Conservation (phyloP, 2,113 vertebrate species). For the Mus pahari region DNA sequence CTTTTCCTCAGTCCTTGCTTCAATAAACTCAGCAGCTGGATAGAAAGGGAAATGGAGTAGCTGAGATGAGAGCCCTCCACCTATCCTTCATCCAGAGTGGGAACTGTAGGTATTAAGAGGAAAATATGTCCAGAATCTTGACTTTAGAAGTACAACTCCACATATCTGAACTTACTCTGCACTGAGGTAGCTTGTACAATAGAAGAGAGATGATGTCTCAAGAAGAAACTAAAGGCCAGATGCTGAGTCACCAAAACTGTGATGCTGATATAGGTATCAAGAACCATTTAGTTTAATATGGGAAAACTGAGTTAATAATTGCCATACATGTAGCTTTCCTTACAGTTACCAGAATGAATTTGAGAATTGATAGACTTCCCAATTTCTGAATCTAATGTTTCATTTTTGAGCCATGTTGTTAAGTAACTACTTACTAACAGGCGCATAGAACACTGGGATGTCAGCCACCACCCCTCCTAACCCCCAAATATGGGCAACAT, state of each 20-base stretch:
- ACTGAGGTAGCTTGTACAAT: neutral
- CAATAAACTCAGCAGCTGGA: neutral
- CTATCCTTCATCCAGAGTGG: neutral
- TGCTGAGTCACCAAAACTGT: conserved; percentile 11
- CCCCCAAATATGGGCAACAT: neutral
- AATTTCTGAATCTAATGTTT: conserved; percentile 21
- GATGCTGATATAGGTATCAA: neutral
- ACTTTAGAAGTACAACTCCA: neutral
- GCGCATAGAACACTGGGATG: neutral
- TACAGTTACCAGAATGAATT: conserved; percentile 18
- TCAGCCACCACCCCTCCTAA: too few species aligned
- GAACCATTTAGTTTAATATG: conserved; percentile 21
- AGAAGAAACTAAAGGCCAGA: neutral
- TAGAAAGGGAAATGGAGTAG: neutral
- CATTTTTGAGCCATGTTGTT: neutral
- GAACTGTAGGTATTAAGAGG: neutral
- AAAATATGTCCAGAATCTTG: neutral
- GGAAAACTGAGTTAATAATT: conserved; percentile 11
- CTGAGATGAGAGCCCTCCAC: neutral
- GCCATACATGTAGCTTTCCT: neutral
- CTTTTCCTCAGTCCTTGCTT: neutral
- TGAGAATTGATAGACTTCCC: neutral
- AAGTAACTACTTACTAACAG: neutral
- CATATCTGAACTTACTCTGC: neutral
- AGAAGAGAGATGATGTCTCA: neutral